Percentiles rank a stretch among this genome's conserved stretches.
These are phyloP conservation scores for Catharus ustulatus DNA, from an alignment of 2,797 vertebrate genomes.

Conservation along the genomic window DNA sequence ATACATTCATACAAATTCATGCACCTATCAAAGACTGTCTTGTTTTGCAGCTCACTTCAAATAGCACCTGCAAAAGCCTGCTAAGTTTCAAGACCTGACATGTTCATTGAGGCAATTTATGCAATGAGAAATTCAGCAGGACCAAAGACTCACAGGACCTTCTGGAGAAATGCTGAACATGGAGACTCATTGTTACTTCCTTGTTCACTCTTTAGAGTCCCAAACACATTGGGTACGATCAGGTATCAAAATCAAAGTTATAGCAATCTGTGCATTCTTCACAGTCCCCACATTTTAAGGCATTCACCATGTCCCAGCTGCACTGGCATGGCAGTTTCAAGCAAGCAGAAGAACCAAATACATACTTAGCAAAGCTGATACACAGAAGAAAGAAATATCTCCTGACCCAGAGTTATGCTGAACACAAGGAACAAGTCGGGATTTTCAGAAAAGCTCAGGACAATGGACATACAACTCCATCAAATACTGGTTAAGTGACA, in stretches of 20 bases:
- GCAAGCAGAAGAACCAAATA: not conserved
- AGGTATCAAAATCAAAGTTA: not conserved
- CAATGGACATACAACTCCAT: not conserved
- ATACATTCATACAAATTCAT: slow-evolving; percentile 4
- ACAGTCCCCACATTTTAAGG: not conserved
- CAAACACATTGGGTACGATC: not conserved
- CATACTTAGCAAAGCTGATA: not conserved
- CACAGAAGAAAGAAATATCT: not conserved
- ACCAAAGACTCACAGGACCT: not conserved
- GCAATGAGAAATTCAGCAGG: not conserved
- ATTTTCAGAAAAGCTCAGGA: not conserved
- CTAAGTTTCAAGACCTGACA: slow-evolving; percentile 1
- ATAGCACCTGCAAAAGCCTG: slow-evolving; percentile 4
- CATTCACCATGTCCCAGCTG: not conserved
- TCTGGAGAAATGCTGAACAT: not conserved
- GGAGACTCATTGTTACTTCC: not conserved
- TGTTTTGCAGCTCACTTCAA: slow-evolving; percentile 27
- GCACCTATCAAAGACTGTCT: slow-evolving; percentile 27
- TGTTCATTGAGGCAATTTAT: not conserved
- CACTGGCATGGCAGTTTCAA: not conserved
- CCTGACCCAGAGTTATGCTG: not conserved
- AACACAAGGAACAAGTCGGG: not conserved
- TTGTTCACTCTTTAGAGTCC: not conserved
- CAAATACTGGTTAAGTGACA: not conserved
- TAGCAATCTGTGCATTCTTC: not conserved